Conservation (phyloP, 2,888 invertebrate genomes). For the Ornithoptera alexandrae region DNA sequence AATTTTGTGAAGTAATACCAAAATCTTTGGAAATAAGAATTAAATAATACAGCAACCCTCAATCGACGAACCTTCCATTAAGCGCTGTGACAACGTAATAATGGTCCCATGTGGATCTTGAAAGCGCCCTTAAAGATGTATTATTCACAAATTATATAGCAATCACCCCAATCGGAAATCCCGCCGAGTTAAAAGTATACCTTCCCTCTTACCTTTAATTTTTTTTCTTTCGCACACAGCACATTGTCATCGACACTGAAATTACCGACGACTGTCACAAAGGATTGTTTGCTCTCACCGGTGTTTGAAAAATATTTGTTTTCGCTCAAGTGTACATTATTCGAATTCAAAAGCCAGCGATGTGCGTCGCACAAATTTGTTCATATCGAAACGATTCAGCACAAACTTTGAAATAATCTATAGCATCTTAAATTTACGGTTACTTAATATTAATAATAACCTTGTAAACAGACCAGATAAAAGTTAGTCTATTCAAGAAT, state of each 20-base stretch:
- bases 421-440: neutral
- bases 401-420: neutral
- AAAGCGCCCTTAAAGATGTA: slow-evolving; percentile 53
- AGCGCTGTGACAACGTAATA: slow-evolving; percentile 67
- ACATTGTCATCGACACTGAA: slow-evolving; percentile 73
- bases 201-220: slow-evolving; percentile 39
- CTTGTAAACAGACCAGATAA: no score
- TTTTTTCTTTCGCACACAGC: slow-evolving; percentile 50
- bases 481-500: no score
- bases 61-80: slow-evolving; percentile 48
- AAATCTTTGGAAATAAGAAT: slow-evolving; percentile 26
- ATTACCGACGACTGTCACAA: slow-evolving; percentile 69
- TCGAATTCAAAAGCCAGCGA: slow-evolving; percentile 41
- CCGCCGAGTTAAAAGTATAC: slow-evolving; percentile 61
- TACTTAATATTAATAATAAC: neutral
- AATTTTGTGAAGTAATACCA: neutral
- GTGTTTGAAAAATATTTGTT: slow-evolving; percentile 79
- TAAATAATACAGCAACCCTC: slow-evolving; percentile 37
- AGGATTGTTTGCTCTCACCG: slow-evolving; percentile 63
- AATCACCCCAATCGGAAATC: slow-evolving; percentile 57
- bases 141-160: slow-evolving; percentile 73
- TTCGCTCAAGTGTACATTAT: slow-evolving; percentile 67
- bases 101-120: slow-evolving; percentile 46
- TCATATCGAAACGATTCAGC: neutral
- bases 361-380: neutral